Evolutionary conservation across 2,797 vertebrate species (phyloP), one percentile per base, ranked within the genome.

Genomic region (Anguilla marmorata): DNA sequence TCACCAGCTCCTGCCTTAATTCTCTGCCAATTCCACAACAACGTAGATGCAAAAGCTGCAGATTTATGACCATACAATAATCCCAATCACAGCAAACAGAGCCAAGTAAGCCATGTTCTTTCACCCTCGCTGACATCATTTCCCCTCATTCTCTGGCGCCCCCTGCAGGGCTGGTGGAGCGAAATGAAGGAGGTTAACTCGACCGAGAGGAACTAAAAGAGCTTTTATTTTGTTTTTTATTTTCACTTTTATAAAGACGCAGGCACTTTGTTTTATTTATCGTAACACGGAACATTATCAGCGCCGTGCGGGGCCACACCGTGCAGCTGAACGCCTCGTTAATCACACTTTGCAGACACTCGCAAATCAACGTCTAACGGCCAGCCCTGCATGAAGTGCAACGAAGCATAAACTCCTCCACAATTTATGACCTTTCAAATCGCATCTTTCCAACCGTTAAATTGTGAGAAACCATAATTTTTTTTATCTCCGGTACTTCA

Each of bases 201-300:
- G 95, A 97, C 94, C 95, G 94, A 94, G 96, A 95, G 97, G 95
- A 96, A 96, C 97, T 97, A 98, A 98, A 98, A 11, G 6, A 11
- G 50, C 50, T 7, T 52, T 52, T 52, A 52, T 52, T 98, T 98
- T 98, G 97, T 97, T 98, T 98, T 98, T 99, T 98, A 99, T 99
- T 98, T 41, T 41, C 99, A 98, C 99, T 99, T 99, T 99, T 98
- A 98, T 98, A 99, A 98, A 99, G 98, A 98, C 97, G 97, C 98
- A 99, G 98, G 99, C 98, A 99, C 99, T 99, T 99, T 99, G 99
- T 99, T 99, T 99, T 99, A 99, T 99, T 99, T 99, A 99, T 99
- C 99, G 98, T 99, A 99, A 99, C 99, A 98, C 99, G 98, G 98
- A 98, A 98, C 98, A 98, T 99, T 99, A 99, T 98, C 96, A 97